Percentiles rank a stretch among this genome's conserved stretches.
These are phyloP conservation scores for Perithous albicinctus DNA, from an alignment of 2,888 invertebrate species.

Conservation along the genomic window DNA sequence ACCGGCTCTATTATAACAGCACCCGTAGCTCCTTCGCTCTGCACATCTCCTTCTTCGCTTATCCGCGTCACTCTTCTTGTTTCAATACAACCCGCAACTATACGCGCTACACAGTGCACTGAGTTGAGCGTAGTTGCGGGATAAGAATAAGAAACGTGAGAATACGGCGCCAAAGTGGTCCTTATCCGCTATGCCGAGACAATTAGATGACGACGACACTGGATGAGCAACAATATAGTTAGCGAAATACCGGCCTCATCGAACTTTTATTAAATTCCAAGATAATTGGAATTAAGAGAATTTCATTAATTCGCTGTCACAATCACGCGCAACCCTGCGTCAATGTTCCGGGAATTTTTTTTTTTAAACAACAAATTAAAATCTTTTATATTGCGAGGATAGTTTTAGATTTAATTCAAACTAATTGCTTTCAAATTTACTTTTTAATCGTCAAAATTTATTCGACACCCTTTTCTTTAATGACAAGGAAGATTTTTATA, in stretches of 20 bases:
- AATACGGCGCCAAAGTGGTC: constrained; percentile 43
- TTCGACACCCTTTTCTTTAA: no score
- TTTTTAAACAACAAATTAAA: background rate
- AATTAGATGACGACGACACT: constrained; percentile 27
- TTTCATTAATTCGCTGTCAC: constrained; percentile 43
- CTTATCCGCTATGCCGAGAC: constrained; percentile 7
- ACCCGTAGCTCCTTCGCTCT: constrained; percentile 31
- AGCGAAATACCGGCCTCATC: constrained; percentile 38
- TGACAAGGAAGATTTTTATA: no score
- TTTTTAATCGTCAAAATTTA: no score
- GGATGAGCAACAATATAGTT: constrained; percentile 19
- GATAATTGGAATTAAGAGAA: constrained; percentile 47
- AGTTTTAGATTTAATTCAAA: background rate
- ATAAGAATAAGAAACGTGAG: background rate
- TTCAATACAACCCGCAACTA: constrained; percentile 42
- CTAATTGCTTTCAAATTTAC: no score
- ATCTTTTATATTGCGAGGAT: no score
- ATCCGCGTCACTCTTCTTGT: constrained; percentile 49
- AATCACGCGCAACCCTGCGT: background rate
- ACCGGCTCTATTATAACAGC: constrained; percentile 52
- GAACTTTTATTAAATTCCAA: constrained; percentile 53
- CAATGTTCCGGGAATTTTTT: background rate
- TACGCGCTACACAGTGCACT: background rate
- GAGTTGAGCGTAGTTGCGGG: background rate
- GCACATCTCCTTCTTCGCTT: constrained; percentile 24